Evolutionary conservation across 2,797 vertebrate genomes (phyloP), one percentile per base, ranked within the genome.

Genomic region (Helicolenus hilgendorfi): DNA sequence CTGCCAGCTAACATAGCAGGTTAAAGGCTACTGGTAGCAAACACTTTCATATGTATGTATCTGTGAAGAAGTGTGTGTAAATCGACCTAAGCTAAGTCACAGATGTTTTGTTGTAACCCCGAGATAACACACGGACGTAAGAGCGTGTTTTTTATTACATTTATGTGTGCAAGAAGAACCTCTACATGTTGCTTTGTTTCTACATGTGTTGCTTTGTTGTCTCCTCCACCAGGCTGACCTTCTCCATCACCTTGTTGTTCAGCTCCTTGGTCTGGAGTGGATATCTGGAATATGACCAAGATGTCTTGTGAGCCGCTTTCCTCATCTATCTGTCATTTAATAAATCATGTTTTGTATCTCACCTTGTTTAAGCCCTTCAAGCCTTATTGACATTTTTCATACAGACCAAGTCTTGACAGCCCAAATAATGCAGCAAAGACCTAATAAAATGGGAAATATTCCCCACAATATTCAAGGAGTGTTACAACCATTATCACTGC

Each of bases 231-330:
- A 98, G 97, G 83, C 9, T 94, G 78, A 67, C 82, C 65, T 74
- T 92, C 70, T 73, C 55, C 74, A 38, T 95, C 62, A 15, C 79
- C 7, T 63, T 96, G 72, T 27, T 96, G 4, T 91, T 89, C 85
- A 89, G 87, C 81, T 86, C 96, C 4, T 63, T 94, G 70, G 96
- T 93, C 55, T 84, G 75, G 83, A 89, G 96, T 79, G 95, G 91
- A 45, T 96, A 90, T 79, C 93, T 98, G n/a, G 97, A 98, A 87
- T 85, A 89, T 60, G 95, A 98, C 84, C 98, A 98, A 91, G 91
- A 96, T 89, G 93, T 96, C 82, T 78, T 96, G 97, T 98, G 88
- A 97, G 97, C 31, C 60, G 75, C 18, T 70, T 62, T 5, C 35
- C 31, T 69, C 20, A 41, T 26, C 13, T 10, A 35, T 11, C 18